Evolutionary conservation across 2,797 vertebrate species (phyloP), one percentile per base, ranked within the genome.

Genomic region (Hylomyscus alleni): DNA sequence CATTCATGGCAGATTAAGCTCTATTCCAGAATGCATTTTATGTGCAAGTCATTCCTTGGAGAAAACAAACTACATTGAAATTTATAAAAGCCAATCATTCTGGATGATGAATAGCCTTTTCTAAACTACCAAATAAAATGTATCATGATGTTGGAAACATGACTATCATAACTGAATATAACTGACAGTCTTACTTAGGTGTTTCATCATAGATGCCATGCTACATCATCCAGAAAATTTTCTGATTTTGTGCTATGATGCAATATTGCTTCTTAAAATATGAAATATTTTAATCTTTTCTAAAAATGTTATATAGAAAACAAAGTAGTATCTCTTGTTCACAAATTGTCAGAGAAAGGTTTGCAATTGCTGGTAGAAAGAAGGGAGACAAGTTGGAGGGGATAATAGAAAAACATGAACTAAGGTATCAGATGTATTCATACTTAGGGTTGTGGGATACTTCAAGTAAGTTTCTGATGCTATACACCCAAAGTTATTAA

Each of bases 71-170:
- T 50, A 58, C 60, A 80, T 0, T 90, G 91, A 90, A 95, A 91
- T 95, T 78, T 94, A 90, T 96, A 82, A 94, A 97, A 75, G 72
- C 47, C 58, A 44, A 60, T 86, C 80, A 93, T 96, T 85, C 29
- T 85, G 37, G 15, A 69, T 85, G 85, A 95, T 91, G 92, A 96
- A 89, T 81, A 91, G 31, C 37, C 89, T 94, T 96, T 96, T 97
- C 94, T 44, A 50, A 96, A 86, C 47, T 62, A 91, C 50, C n/a
- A 95, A 96, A 95, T 95, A 95, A 94, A 96, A 93, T 89, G 69
- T 93, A 89, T 93, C 85, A n/a, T 58, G 44, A 83, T 77, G 15
- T 26, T 76, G 58, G 56, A 88, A 85, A 81, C 24, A 62, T 62
- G 20, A 7, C 44, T 92, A 76, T 94, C 60, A 82, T 81, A 91